These are phyloP conservation scores for Microtus pennsylvanicus DNA, from an alignment of 2,113 vertebrate genomes.

Conservation along the genomic window DNA sequence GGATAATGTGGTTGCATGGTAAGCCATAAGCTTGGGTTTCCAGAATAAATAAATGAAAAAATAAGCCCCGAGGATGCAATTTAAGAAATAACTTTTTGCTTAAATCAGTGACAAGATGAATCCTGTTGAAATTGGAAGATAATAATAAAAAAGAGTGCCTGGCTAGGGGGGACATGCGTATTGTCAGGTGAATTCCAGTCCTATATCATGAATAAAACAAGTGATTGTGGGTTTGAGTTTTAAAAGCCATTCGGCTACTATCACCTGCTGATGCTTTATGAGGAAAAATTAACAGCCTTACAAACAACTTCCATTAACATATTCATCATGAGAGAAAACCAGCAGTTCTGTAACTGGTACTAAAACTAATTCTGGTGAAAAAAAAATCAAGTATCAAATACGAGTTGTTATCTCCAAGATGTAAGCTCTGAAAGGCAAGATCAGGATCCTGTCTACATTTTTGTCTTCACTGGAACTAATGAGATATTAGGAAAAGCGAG, in stretches of 20 bases:
- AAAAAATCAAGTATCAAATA: constrained; percentile 37
- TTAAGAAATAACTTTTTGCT: constrained; percentile 68
- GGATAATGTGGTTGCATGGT: not conserved
- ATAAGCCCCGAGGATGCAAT: constrained; percentile 50
- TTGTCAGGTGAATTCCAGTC: constrained; percentile 48
- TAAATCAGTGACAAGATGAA: constrained; percentile 55
- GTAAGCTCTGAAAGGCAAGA: constrained; percentile 31
- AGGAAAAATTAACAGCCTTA: constrained; percentile 43
- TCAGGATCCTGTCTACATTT: not conserved
- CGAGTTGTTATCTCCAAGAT: not conserved
- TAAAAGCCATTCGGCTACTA: not conserved
- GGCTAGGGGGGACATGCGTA: not conserved
- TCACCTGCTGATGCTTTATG: not conserved
- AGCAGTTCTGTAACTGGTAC: not conserved
- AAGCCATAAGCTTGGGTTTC: constrained; percentile 55
- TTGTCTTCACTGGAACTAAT: not conserved
- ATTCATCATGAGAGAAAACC: constrained; percentile 25
- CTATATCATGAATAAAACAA: constrained; percentile 66
- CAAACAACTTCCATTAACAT: not conserved
- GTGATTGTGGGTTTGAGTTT: not conserved
- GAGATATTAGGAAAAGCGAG: not conserved
- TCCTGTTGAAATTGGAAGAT: constrained; percentile 49
- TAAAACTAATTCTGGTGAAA: constrained; percentile 21
- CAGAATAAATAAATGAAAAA: constrained; percentile 56
- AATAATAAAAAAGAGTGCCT: constrained; percentile 44